Conservation (phyloP, 2,888 invertebrate genomes). For the Gasteruption jaculator region DNA sequence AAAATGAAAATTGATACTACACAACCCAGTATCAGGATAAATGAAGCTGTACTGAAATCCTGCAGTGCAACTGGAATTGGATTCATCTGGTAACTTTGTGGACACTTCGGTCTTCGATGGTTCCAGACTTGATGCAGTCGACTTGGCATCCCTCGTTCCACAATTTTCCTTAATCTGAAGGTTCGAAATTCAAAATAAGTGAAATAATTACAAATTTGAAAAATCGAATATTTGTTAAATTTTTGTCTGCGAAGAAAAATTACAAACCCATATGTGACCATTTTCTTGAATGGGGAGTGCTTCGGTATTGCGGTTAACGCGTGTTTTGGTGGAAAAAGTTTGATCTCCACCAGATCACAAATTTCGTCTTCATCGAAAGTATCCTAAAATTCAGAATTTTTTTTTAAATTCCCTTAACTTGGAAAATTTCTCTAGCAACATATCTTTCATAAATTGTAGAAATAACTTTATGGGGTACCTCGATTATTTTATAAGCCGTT, state of each 20-base stretch:
- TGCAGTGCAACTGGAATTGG: conserved; percentile 34
- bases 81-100: conserved; percentile 32
- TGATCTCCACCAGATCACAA: conserved; percentile 61
- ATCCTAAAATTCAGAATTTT: no score
- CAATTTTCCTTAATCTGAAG: conserved; percentile 31
- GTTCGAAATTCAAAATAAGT: no score
- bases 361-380: conserved; percentile 64
- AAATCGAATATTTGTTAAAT: no score
- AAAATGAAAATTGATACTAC: conserved; percentile 25
- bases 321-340: conserved; percentile 29
- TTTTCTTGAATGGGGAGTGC: conserved; percentile 40
- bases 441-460: no score
- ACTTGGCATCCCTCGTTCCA: conserved; percentile 30
- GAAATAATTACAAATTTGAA: no score
- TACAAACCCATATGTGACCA: conserved; percentile 39
- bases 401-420: no score
- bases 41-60: conserved; percentile 36
- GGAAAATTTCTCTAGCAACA: no score
- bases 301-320: conserved; percentile 31
- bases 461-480: no score
- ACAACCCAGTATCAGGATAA: conserved; percentile 29
- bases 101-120: conserved; percentile 32
- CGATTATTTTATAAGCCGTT: conserved; percentile 65
- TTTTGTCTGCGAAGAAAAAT: no score
- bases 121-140: conserved; percentile 32